Base-by-base conservation (phyloP, 2,113 vertebrate genomes). In the Neogobius melanostomus region DNA sequence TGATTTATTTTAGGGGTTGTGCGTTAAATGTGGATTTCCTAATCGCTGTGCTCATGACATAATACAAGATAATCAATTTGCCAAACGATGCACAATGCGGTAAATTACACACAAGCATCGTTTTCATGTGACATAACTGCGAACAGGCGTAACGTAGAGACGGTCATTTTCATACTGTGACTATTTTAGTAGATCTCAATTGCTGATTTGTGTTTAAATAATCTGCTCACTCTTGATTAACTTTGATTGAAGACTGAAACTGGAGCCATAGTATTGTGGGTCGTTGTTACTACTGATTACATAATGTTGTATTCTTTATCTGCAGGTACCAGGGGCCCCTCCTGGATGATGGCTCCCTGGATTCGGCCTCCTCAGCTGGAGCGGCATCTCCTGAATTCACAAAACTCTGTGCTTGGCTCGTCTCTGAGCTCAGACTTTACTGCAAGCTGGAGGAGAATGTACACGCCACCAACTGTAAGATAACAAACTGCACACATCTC, bases 381-480 rank as follows among this genome's bases (percentile, higher is more conserved):
- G 97, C 97, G 70, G 90, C 90, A 59, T 97, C 95, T 44, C 97
- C 96, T 0, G 97, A 99, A 81, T 99, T 94, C 77, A 98, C 97
- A 17, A 99, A 98, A 88, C 93, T 99, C 71, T 98, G 95, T 73
- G 93, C 96, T 74, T 99, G 98, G 98, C 85, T 98, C 54, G 92
- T 97, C 1, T 94, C 97, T 0, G 98, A 99, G 89, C 89, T 99
- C 62, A 92, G 91, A 71, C 90, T 96, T 0, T 95, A 97, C 90
- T 95, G 95, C 89, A 95, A 93, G 75, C 90, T 99, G 79, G 96
- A 98, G 75, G 98, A 99, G 88, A 98, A 97, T 56, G 96, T 99
- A 44, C 96, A 99, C 45, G 95, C 97, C 76, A 99, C 97, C 36
- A 98, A 96, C 90, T 94, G 98, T 99, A 91, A 96, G 96, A 78